Evolutionary conservation across 2,797 vertebrate species (phyloP).

Genomic region (Emys orbicularis): DNA sequence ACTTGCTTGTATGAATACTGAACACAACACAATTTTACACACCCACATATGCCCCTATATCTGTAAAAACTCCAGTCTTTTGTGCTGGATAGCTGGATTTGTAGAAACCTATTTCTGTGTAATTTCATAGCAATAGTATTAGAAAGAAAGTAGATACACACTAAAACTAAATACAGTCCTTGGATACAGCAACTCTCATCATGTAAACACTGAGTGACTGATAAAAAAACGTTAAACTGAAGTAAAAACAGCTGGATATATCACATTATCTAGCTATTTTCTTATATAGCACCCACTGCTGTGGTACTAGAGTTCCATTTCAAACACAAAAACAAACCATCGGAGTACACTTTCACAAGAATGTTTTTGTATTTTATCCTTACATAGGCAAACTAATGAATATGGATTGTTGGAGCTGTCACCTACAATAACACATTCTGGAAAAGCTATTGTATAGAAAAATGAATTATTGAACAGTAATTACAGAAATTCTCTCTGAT

Average conservation of each 20-base stretch:
- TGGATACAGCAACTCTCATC: not conserved
- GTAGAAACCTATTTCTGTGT: not conserved
- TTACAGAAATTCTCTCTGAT: not conserved
- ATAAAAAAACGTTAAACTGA: not conserved
- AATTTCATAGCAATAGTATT: not conserved
- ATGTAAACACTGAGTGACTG: not conserved
- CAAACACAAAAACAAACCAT: not conserved
- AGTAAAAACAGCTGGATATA: not conserved
- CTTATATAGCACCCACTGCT: not conserved
- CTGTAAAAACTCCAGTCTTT: not conserved
- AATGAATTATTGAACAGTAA: not conserved
- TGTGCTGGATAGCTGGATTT: not conserved
- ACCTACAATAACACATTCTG: not conserved
- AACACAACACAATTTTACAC: not conserved
- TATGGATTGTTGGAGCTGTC: not conserved
- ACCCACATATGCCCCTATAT: not conserved
- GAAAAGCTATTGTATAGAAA: not conserved
- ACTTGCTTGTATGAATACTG: not conserved
- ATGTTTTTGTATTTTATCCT: not conserved
- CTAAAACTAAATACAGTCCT: not conserved
- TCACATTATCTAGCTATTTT: not conserved
- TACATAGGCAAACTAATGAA: not conserved
- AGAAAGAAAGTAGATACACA: not conserved
- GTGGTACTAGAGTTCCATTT: not conserved
- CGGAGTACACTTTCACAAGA: not conserved